phyloP scores from a whole-genome alignment of 2,797 vertebrate species.

The Sebastes matsubarae region DNA sequence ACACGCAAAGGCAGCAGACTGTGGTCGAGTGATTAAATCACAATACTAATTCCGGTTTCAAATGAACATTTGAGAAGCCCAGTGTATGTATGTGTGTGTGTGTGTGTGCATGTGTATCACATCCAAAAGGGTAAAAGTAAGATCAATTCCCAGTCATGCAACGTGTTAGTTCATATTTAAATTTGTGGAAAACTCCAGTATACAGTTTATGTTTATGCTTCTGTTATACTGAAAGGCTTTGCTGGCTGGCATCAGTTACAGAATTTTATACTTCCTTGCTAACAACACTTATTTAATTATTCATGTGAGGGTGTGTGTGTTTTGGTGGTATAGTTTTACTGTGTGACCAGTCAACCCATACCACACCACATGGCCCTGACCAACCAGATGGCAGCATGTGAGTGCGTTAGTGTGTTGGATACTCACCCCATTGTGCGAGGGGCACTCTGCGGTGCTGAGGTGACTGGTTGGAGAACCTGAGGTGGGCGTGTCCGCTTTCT shows the following conservation, averaged over 20 bases:
- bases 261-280: conserved; percentile 3
- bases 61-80: neutral
- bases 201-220: neutral
- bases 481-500: conserved; percentile 51
- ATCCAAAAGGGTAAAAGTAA: neutral
- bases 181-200: neutral
- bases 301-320: conserved; percentile 34
- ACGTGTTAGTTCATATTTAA: neutral
- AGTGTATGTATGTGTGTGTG: neutral
- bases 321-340: conserved; percentile 36
- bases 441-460: conserved; percentile 65
- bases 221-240: neutral
- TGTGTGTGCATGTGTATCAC: neutral
- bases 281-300: conserved; percentile 45
- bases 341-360: conserved; percentile 26
- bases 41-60: neutral
- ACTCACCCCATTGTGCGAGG: conserved; percentile 67
- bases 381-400: conserved; percentile 28
- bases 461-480: conserved; percentile 70
- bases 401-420: neutral
- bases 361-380: conserved; percentile 17
- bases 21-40: neutral
- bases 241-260: neutral
- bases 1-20: neutral
- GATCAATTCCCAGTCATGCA: neutral